Base-by-base conservation (phyloP, 2,888 invertebrate genomes). In the Ochropleura leucogaster region DNA sequence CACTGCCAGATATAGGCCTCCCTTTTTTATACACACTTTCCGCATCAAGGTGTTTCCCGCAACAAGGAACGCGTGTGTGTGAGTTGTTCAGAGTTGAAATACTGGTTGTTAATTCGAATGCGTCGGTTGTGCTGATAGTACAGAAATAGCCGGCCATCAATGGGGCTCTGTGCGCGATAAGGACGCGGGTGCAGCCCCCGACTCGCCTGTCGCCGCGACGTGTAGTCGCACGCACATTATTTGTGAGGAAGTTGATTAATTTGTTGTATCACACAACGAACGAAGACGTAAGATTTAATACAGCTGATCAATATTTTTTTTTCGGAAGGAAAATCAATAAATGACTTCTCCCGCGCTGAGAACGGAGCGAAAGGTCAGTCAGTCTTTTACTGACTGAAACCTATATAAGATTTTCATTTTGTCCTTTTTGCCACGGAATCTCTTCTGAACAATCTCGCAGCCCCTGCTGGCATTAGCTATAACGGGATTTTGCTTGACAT, bases 101-200 rank as follows among this genome's bases (percentile, higher is more conserved):
- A 62, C 62, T 62, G 62, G n/a, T 1, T 12, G 40, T 9, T 16
- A 16, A n/a, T 10, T 18, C 44, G n/a, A 9, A 1, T 14, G 1
- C 14, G 3, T n/a, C n/a, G 12, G n/a, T 12, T 7, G 44, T n/a
- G 80, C 80, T 85, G 89, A 90, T 89, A 90, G 86, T 69, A 86
- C 88, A 82, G 75, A 91, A 91, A 92, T 92, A 92, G 90, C 88
- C 80, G 65, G 75, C 80, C 84, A 89, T 93, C 90, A 92, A 93
- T 92, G 91, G 90, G 84, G 88, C 87, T 87, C 88, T 89, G 88
- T 91, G 87, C 68, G 82, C 83, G 89, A 90, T 89, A 89, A 87
- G 84, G 84, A 82, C 88, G 85, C 87, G 69, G 66, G 79, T 85
- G 85, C 87, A 84, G 77, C 84, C 84, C 81, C 76, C 68, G 67